These are phyloP conservation scores for Bombyx mandarina DNA, from an alignment of 1,140 invertebrate genomes.

Conservation along the genomic window DNA sequence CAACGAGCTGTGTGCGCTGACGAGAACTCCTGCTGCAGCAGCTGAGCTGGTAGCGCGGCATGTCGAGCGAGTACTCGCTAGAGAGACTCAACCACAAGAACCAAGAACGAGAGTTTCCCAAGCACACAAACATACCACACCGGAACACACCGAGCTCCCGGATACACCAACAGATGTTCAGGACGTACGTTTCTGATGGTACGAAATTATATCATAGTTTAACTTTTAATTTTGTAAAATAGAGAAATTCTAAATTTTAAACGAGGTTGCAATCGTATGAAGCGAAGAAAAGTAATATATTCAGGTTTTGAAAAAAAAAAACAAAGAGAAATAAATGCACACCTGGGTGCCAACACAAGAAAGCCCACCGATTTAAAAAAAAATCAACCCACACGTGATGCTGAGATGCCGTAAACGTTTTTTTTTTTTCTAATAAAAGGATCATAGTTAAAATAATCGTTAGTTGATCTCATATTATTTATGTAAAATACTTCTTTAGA, in stretches of 20 bases:
- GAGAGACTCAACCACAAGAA: constrained; percentile 57
- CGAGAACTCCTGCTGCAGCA: constrained; percentile 43
- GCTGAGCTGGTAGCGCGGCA: constrained; percentile 54
- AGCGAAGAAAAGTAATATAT: not conserved
- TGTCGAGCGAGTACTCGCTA: constrained; percentile 53
- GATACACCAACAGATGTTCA: constrained; percentile 65
- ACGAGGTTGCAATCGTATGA: too few species aligned
- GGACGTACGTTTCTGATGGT: constrained; percentile 53
- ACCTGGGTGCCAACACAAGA: constrained; percentile 34
- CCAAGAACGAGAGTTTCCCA: constrained; percentile 35
- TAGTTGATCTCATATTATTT: constrained; percentile 67
- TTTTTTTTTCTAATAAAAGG: constrained; percentile 4
- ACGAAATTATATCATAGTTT: not conserved
- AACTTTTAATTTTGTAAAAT: too few species aligned
- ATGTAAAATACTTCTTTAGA: constrained; percentile 45
- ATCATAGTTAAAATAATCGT: constrained; percentile 27
- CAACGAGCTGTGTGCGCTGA: constrained; percentile 47
- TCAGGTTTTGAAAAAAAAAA: not conserved
- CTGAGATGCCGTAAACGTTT: not conserved
- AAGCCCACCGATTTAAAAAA: constrained; percentile 4
- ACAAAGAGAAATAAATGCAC: constrained; percentile 13
- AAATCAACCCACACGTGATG: constrained; percentile 5
- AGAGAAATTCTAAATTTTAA: too few species aligned
- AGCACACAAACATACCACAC: constrained; percentile 34
- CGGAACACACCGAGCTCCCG: constrained; percentile 47